phyloP scores from a whole-genome alignment of 2,888 invertebrate species.

The Drosophila macrospina region DNA sequence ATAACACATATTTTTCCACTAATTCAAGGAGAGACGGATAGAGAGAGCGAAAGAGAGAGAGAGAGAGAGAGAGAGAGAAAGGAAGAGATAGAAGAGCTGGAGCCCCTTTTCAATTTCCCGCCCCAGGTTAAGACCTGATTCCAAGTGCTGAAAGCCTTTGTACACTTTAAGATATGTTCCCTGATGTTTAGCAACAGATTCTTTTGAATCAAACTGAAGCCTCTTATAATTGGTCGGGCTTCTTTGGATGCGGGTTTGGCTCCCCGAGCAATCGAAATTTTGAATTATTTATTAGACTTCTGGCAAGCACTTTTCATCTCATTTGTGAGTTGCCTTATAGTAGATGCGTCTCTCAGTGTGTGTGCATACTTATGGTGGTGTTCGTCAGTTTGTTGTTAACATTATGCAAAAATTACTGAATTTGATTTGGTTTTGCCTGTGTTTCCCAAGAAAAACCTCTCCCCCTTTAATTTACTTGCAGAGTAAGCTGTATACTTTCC shows the following conservation, averaged over 20 bases:
- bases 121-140: conserved; percentile 5
- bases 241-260: not conserved
- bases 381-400: conserved; percentile 41
- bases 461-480: conserved; percentile 9
- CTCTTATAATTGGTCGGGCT: conserved; percentile 29
- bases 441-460: not conserved
- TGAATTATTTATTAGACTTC: conserved; percentile 63
- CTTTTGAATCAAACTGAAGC: conserved; percentile 22
- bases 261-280: conserved; percentile 36
- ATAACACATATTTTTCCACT: conserved; percentile 57
- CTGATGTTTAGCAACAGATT: conserved; percentile 17
- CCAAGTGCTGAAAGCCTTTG: conserved; percentile 15
- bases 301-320: conserved; percentile 48
- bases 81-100: no score
- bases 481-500: conserved; percentile 13
- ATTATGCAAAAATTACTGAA: conserved; percentile 46
- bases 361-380: conserved; percentile 11
- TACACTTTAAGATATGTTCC: conserved; percentile 31
- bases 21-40: not conserved
- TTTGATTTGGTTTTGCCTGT: conserved; percentile 40
- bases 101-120: conserved; percentile 46
- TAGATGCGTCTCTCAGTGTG: not conserved
- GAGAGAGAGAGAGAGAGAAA: not conserved
- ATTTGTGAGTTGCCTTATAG: conserved; percentile 17
- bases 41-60: no score